Conservation (phyloP, 1,140 invertebrate species). For the Paraescarpia echinospica region DNA sequence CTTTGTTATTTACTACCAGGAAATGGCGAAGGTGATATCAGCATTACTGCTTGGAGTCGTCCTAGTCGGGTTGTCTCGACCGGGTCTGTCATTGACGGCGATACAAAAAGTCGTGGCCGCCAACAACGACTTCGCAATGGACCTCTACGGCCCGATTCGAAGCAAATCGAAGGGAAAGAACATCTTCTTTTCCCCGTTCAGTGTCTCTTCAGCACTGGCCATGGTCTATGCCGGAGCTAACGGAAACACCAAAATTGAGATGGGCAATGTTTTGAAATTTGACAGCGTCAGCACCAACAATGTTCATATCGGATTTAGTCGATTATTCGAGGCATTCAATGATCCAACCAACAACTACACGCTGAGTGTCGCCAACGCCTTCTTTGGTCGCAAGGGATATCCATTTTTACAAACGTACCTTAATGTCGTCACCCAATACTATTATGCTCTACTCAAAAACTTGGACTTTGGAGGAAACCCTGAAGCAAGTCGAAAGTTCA, state of each 20-base stretch:
- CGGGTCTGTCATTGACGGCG: not conserved
- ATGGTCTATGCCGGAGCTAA: slow-evolving; percentile 20
- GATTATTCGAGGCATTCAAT: not conserved
- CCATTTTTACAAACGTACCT: not conserved
- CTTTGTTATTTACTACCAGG: not conserved
- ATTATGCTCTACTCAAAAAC: not conserved
- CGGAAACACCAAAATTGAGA: slow-evolving; percentile 17
- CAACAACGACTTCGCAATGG: slow-evolving; percentile 23
- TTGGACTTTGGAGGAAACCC: slow-evolving; percentile 31
- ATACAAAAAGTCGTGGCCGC: not conserved
- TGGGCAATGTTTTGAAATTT: not conserved
- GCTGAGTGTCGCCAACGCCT: slow-evolving; percentile 12
- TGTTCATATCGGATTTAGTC: not conserved
- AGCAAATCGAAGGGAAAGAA: not conserved
- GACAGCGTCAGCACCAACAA: not conserved
- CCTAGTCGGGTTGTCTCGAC: not conserved
- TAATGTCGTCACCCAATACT: not conserved
- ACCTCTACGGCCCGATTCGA: slow-evolving; percentile 13
- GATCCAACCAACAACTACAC: not conserved
- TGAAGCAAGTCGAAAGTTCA: slow-evolving; percentile 49
- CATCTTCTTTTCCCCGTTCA: slow-evolving; percentile 24
- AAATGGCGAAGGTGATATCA: not conserved
- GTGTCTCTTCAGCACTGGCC: slow-evolving; percentile 16
- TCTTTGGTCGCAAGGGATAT: slow-evolving; percentile 13
- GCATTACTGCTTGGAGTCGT: not conserved